Evolutionary conservation across 1,140 invertebrate species (phyloP), one percentile per base, ranked within the genome.

Genomic region (Brachionus koreanus): DNA sequence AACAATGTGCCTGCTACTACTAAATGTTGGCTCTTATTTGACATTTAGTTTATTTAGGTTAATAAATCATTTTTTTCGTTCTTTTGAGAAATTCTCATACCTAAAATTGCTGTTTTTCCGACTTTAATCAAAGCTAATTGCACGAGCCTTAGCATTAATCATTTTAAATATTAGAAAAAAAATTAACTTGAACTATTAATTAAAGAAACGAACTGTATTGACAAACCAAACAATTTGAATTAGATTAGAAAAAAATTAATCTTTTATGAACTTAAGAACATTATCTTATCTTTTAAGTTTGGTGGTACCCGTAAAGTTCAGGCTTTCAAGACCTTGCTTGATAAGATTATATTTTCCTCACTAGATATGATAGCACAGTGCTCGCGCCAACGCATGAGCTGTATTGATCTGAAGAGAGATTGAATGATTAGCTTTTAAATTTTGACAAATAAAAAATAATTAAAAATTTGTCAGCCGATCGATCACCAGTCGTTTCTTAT

Each of bases 1-100:
- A 16, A 37, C 33, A 33, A 37, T 37, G 63, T 65, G 33, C n/a
- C n/a, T 46, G 10, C n/a, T 46, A 12, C 43, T 46, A n/a, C 33
- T 65, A 33, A 37, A 65, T 33, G 33, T 12, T 12, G 29, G 29
- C 29, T 29, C 29, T 37, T 16, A 39, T 37, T 69, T 37, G 35
- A 37, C 65, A 37, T 69, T 69, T 69, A 37, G 65, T 39, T 33
- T 69, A 69, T 69, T 69, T 39, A 33, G 65, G 65, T 69, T 69
- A 69, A 69, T 69, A 69, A 69, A 69, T 69, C 65, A 69, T 69
- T 65, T 65, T 29, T 10, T 29, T 37, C 5, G n/a, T 33, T 12
- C n/a, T 46, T 37, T 65, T 0, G 33, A 65, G 63, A 65, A 65
- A 33, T 65, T 65, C 13, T 37, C 29, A 37, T 19, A 65, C 25